Conservation (phyloP, 37 sponge, comb jelly and placozoan genomes). For the Eunapius fragilis region DNA sequence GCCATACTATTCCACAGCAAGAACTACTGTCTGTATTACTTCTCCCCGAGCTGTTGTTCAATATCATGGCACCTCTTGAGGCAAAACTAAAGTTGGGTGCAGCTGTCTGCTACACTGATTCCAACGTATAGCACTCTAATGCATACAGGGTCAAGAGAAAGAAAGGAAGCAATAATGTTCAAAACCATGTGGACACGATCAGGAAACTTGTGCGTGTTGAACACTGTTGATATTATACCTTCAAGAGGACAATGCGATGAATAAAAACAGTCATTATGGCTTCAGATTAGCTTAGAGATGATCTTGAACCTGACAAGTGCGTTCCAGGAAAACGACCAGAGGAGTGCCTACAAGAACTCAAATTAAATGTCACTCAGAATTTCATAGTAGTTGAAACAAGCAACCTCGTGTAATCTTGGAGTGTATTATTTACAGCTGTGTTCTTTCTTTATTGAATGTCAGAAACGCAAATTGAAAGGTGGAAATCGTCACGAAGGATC, state of each 20-base stretch:
- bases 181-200: slow-evolving; percentile 17
- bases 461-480: neutral
- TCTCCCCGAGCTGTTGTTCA: slow-evolving; percentile 3
- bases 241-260: slow-evolving; percentile 13
- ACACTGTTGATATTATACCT: slow-evolving; percentile 12
- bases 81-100: neutral
- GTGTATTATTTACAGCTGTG: slow-evolving; percentile 10
- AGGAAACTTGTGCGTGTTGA: slow-evolving; percentile 1
- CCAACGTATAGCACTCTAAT: slow-evolving; percentile 7
- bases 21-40: slow-evolving; percentile 32
- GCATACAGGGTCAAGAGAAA: slow-evolving; percentile 13
- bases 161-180: slow-evolving; percentile 42
- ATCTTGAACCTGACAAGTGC: too few species aligned
- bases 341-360: slow-evolving; percentile 3
- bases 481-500: neutral
- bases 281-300: slow-evolving; percentile 6
- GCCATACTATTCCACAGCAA: slow-evolving; percentile 19
- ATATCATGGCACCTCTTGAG: neutral
- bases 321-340: too few species aligned
- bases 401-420: neutral
- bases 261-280: neutral
- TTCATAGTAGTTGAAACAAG: neutral
- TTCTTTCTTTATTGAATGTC: neutral
- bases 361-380: neutral
- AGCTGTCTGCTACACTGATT: slow-evolving; percentile 3